Evolutionary conservation across 1,140 invertebrate species (phyloP), one percentile per base, ranked within the genome.

Genomic region (Brachionus rotundiformis): DNA sequence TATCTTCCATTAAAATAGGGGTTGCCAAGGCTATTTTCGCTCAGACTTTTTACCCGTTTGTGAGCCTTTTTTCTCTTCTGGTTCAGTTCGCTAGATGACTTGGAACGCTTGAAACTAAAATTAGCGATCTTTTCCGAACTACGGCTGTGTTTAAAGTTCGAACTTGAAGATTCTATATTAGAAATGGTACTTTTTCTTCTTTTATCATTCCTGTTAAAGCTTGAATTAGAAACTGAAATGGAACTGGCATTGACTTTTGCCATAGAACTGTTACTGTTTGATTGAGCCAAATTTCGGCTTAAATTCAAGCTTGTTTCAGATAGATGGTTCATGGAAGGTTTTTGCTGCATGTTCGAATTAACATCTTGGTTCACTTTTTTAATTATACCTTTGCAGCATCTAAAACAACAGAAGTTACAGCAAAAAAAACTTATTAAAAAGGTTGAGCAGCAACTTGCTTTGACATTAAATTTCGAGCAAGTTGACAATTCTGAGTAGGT

Each of bases 371-470:
- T 44, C 3, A 10, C 36, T 73, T 73, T 44, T 25, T 16, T 19
- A 8, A 73, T 7, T 23, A 41, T 25, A 3, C 25, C 19, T 44
- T 73, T 73, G 23, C 33, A 73, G 36, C 36, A 41, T 44, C 36
- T 73, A 44, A 73, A 73, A 25, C 68, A 73, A 41, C 33, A 44
- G 25, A n/a, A 73, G 41, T 73, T 23, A 44, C 68, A 73, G 23
- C 36, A 73, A 44, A 73, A 41, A 73, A 47, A 73, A 6, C 25
- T 73, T n/a, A 73, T 23, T 25, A 73, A 11, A 73, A 73, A 73
- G 44, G 19, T 73, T 25, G 68, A 73, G 25, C 68, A 73, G n/a
- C 19, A 73, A 41, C n/a, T 44, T 19, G 44, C 10, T 73, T 73
- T 73, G 6, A 73, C 68, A 73, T 73, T 73, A 25, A 73, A 73